A percentile compares a stretch with the other conserved stretches of the same genome.
These are phyloP conservation scores for Aphidius ervi DNA, from an alignment of 1,140 invertebrate genomes.

Conservation along the genomic window DNA sequence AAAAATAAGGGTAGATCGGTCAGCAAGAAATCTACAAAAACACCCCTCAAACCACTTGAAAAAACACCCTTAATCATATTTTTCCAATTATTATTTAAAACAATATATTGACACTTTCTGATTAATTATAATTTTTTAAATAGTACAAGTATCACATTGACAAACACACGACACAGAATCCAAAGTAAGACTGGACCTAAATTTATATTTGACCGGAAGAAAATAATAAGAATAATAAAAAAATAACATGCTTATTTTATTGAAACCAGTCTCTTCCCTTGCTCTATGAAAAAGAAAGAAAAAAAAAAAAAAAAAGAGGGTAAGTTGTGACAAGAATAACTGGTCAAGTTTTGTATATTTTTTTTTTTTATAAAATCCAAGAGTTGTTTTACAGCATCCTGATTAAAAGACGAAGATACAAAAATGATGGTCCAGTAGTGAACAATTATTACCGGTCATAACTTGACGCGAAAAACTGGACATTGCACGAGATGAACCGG, in stretches of 20 bases:
- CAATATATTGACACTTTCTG: neutral
- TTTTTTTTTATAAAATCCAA: neutral
- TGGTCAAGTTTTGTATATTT: conserved; percentile 30
- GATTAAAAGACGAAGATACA: conserved; percentile 31
- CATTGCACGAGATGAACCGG: conserved; percentile 48
- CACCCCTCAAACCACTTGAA: neutral
- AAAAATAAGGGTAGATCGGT: conserved; percentile 25
- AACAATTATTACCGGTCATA: conserved; percentile 41
- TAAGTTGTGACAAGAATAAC: conserved; percentile 32
- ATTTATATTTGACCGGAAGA: conserved; percentile 7
- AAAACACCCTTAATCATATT: neutral
- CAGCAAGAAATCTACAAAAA: conserved; percentile 20
- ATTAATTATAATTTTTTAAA: neutral
- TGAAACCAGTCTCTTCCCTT: conserved; percentile 39
- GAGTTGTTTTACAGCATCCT: conserved; percentile 43
- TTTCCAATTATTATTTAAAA: neutral
- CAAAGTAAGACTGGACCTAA: conserved; percentile 4
- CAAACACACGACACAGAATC: neutral
- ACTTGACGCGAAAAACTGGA: conserved; percentile 37
- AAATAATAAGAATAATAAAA: conserved; percentile 18
- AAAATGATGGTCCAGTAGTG: conserved; percentile 45
- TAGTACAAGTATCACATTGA: neutral
- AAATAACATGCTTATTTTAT: conserved; percentile 9
- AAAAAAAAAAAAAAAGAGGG: conserved; percentile 28
- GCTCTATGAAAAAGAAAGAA: neutral